phyloP scores from a whole-genome alignment of 1,140 invertebrate species.

The Philotrypesis tridentata region DNA sequence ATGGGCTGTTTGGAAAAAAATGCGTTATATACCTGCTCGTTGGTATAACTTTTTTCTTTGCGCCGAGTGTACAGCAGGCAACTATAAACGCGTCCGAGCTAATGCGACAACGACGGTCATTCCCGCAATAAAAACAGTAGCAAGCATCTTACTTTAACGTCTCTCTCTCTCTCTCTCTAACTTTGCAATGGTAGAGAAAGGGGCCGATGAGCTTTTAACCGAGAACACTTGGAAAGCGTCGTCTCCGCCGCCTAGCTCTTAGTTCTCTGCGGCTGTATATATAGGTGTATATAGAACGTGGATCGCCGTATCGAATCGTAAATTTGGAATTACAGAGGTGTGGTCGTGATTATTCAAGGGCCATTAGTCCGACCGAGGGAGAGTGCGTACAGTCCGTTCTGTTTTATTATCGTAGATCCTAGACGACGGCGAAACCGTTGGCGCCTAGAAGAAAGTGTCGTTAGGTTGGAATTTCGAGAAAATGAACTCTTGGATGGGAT shows the following conservation, averaged over 20 bases:
- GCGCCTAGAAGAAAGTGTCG: neutral
- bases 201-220: constrained; percentile 47
- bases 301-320: constrained; percentile 47
- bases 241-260: neutral
- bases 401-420: neutral
- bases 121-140: constrained; percentile 46
- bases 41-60: too few relatives aligned
- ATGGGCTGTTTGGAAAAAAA: neutral
- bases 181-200: constrained; percentile 34
- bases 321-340: constrained; percentile 50
- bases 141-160: too few relatives aligned
- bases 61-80: too few relatives aligned
- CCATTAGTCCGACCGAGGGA: constrained; percentile 38
- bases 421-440: neutral
- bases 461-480: neutral
- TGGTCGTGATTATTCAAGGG: constrained; percentile 47
- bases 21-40: too few relatives aligned
- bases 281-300: too few relatives aligned
- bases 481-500: neutral
- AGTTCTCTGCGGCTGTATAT: neutral
- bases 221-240: constrained; percentile 43
- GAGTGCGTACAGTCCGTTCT: too few relatives aligned
- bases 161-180: neutral
- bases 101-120: constrained; percentile 47
- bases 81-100: constrained; percentile 21